Evolutionary conservation across 2,797 vertebrate genomes (phyloP).

Genomic region (Novumbra hubbsi): DNA sequence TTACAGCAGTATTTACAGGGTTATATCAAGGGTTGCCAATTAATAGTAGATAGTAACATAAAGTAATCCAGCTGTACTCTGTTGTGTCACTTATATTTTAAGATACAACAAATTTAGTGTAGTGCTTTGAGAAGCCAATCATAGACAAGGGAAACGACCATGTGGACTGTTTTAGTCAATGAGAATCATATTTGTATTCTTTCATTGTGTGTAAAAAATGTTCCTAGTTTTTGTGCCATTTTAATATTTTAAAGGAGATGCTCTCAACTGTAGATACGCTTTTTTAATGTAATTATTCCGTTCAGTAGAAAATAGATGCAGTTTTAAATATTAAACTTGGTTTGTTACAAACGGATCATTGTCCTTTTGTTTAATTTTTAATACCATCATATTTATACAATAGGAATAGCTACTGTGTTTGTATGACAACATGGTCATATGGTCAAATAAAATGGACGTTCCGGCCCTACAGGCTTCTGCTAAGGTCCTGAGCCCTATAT

Average conservation of each 20-base stretch:
- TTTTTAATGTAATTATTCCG: constrained; percentile 29
- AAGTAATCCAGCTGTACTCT: not conserved
- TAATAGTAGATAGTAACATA: not conserved
- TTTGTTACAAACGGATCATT: not conserved
- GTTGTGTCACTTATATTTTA: constrained; percentile 13
- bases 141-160: not conserved
- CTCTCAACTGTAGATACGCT: constrained; percentile 11
- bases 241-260: constrained; percentile 33
- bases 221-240: constrained; percentile 56
- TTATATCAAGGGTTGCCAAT: not conserved
- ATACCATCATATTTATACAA: not conserved
- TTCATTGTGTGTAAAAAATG: constrained; percentile 29
- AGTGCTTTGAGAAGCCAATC: not conserved
- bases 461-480: constrained; percentile 24
- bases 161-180: constrained; percentile 2
- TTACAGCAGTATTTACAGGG: not conserved
- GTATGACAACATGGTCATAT: not conserved
- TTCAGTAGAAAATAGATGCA: constrained; percentile 11
- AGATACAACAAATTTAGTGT: not conserved
- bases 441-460: not conserved
- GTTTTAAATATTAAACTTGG: constrained; percentile 10
- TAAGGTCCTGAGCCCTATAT: constrained; percentile 29
- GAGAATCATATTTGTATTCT: constrained; percentile 17
- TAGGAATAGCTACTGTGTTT: not conserved
- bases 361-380: no score